Evolutionary conservation across 2,113 vertebrate genomes (phyloP).

Genomic region (Osmerus mordax): DNA sequence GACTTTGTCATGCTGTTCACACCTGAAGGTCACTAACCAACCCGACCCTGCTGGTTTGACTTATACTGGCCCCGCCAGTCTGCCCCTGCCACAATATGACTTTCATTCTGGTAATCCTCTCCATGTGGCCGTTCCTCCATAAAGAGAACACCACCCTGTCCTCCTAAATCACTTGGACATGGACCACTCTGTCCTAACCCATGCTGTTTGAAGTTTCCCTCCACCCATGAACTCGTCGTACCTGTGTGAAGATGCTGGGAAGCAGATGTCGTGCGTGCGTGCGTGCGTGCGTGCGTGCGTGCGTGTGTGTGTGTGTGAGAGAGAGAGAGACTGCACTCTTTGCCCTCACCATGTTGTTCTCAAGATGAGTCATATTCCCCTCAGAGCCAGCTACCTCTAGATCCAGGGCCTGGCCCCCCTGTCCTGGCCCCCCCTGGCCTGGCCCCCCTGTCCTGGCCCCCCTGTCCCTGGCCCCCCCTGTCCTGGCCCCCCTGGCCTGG

Average conservation of each 20-base stretch:
- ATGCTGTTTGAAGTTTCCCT: slow-evolving; percentile 19
- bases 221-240: background rate
- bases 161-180: slow-evolving; percentile 8
- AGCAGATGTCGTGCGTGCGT: slow-evolving; percentile 4
- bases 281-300: background rate
- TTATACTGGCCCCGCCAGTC: background rate
- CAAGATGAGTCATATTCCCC: too few species aligned
- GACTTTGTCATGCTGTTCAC: background rate
- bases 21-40: background rate
- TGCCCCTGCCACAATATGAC: background rate
- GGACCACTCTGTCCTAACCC: background rate
- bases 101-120: background rate
- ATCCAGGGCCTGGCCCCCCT: too few species aligned
- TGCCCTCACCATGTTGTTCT: too few species aligned
- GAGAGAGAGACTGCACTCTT: background rate
- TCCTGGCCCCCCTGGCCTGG: too few species aligned
- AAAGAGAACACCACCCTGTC: background rate
- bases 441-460: too few species aligned
- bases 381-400: too few species aligned
- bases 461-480: too few species aligned
- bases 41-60: background rate
- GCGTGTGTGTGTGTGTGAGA: too few species aligned
- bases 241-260: background rate
- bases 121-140: background rate
- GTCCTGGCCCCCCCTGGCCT: too few species aligned